Evolutionary conservation across 2,113 vertebrate genomes (phyloP).

Genomic region (Zootoca vivipara): DNA sequence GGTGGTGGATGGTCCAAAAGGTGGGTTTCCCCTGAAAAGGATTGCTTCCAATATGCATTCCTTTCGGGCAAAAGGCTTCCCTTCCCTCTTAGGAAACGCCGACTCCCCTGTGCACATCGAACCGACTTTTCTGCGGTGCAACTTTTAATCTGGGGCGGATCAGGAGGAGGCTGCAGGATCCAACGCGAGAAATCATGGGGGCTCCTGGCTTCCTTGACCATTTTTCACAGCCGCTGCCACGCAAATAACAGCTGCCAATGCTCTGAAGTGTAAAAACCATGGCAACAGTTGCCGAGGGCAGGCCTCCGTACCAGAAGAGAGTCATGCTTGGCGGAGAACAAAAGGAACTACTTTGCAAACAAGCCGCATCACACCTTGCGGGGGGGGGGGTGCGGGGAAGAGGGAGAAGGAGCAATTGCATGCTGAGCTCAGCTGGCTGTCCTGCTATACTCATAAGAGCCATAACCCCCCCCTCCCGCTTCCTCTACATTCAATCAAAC

Average conservation of each 20-base stretch:
- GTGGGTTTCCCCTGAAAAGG: conserved; percentile 55
- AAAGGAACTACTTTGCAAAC: not conserved
- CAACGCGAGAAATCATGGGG: conserved; percentile 54
- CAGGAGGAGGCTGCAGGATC: conserved; percentile 53
- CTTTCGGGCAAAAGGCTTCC: conserved; percentile 29
- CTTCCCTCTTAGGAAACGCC: conserved; percentile 32
- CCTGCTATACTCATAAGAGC: not conserved
- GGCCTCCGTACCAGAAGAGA: rapidly evolving
- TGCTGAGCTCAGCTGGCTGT: not conserved
- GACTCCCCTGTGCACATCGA: conserved; percentile 54
- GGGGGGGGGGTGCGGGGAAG: rapidly evolving
- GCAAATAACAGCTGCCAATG: conserved; percentile 56
- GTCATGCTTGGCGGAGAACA: conserved; percentile 44
- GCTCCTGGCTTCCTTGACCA: conserved; percentile 47
- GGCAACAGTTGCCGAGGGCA: conserved; percentile 67
- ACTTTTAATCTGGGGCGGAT: conserved; percentile 30
- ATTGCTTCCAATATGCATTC: conserved; percentile 59
- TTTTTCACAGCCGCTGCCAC: conserved; percentile 51
- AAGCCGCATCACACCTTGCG: not conserved
- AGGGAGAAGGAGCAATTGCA: not conserved
- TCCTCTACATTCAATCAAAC: not conserved
- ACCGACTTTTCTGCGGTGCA: conserved; percentile 35
- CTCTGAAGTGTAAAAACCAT: conserved; percentile 67
- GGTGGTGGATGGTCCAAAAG: conserved; percentile 46
- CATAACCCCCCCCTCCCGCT: no score